Evolutionary conservation across 37 sponge, comb jelly and placozoan species (phyloP).

Genomic region (Chondrosia reniformis): DNA sequence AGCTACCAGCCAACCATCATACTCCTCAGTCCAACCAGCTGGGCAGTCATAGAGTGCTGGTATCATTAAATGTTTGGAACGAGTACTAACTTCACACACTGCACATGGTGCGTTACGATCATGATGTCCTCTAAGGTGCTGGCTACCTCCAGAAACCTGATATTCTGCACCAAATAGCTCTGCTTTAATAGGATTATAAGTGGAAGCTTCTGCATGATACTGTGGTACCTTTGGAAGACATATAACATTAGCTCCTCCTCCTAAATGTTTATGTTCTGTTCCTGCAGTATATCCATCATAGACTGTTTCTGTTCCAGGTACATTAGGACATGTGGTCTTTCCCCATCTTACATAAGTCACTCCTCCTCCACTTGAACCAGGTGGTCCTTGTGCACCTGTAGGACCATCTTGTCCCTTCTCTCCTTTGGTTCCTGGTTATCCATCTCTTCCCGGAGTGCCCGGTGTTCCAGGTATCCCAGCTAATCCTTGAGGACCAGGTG

Average conservation of each 20-base stretch:
- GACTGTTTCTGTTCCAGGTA: slow-evolving; percentile 1
- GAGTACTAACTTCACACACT: slow-evolving; percentile 36
- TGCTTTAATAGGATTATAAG: neutral
- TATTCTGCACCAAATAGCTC: slow-evolving; percentile 41
- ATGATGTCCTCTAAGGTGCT: neutral
- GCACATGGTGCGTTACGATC: slow-evolving; percentile 54
- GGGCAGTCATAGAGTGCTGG: slow-evolving; percentile 42
- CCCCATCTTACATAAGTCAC: slow-evolving; percentile 50
- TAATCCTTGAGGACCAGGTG: slow-evolving; percentile 15
- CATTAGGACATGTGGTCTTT: slow-evolving; percentile 16
- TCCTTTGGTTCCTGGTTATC: slow-evolving; percentile 17
- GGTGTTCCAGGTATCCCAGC: slow-evolving; percentile 19
- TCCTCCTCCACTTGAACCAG: slow-evolving; percentile 26
- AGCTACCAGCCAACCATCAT: slow-evolving; percentile 52
- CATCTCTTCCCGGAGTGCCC: slow-evolving; percentile 33
- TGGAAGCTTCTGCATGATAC: neutral
- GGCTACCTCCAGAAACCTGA: neutral
- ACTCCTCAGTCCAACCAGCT: slow-evolving; percentile 50
- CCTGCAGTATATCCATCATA: slow-evolving; percentile 24
- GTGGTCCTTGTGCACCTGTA: slow-evolving; percentile 14
- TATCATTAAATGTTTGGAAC: slow-evolving; percentile 32
- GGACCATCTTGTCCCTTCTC: slow-evolving; percentile 24
- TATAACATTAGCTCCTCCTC: slow-evolving; percentile 36
- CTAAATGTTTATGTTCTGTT: neutral
- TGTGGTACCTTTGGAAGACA: slow-evolving; percentile 36